phyloP scores from a whole-genome alignment of 2,113 vertebrate genomes.

The Circaetus gallicus region DNA sequence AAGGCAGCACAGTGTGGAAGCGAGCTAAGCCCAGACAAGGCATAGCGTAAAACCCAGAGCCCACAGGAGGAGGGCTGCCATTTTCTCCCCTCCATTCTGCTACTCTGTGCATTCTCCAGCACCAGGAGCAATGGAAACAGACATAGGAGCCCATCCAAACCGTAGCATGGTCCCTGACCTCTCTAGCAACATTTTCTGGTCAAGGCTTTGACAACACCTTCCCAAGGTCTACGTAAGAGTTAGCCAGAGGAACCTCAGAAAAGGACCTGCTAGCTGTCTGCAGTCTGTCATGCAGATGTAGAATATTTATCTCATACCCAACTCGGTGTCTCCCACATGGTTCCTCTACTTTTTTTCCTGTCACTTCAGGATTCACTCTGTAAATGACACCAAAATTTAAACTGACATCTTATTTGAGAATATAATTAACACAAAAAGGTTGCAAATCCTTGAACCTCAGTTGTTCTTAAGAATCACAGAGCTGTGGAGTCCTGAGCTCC shows the following conservation, averaged over 20 bases:
- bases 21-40: background rate
- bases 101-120: background rate
- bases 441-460: background rate
- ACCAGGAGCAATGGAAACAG: background rate
- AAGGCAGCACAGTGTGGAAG: background rate
- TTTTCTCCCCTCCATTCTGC: background rate
- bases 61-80: background rate
- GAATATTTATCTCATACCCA: background rate
- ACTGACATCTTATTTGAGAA: background rate
- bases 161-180: fast-evolving
- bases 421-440: background rate
- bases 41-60: background rate
- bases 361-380: background rate
- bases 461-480: background rate
- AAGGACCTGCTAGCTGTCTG: background rate
- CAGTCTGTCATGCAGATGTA: background rate
- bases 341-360: background rate
- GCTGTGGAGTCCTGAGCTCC: background rate
- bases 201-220: background rate
- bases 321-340: background rate
- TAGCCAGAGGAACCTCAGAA: background rate
- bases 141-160: background rate
- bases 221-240: background rate
- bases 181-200: background rate
- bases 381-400: background rate